Conservation (phyloP, 1,140 invertebrate species). For the Cecropterus lyciades region DNA sequence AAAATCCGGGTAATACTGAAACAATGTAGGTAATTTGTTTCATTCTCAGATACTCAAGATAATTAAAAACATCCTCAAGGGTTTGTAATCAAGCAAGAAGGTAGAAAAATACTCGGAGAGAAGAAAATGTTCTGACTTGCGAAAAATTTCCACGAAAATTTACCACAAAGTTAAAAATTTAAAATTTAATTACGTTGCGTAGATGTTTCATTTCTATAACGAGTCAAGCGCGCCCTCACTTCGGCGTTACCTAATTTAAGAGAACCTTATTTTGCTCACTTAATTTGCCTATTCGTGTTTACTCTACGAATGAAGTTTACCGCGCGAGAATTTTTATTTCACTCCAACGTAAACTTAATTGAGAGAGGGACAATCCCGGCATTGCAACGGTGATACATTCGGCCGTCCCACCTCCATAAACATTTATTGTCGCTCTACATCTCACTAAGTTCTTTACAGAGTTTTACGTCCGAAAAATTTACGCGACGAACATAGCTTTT, state of each 20-base stretch:
- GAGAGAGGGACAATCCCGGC: slow-evolving; percentile 51
- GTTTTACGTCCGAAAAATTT: slow-evolving; percentile 84
- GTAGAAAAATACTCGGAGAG: not conserved
- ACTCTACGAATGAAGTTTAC: slow-evolving; percentile 64
- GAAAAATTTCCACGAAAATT: slow-evolving; percentile 34
- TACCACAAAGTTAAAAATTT: slow-evolving; percentile 58
- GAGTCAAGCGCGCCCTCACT: slow-evolving; percentile 58
- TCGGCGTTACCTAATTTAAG: slow-evolving; percentile 74
- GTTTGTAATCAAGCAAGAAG: slow-evolving; percentile 4
- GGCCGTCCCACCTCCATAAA: slow-evolving; percentile 65
- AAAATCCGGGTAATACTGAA: not conserved
- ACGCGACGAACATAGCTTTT: slow-evolving; percentile 72
- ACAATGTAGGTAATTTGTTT: not conserved
- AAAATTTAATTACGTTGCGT: slow-evolving; percentile 71
- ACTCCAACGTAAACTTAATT: slow-evolving; percentile 70
- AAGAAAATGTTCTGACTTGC: not conserved
- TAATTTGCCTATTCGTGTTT: slow-evolving; percentile 80
- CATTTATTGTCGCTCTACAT: slow-evolving; percentile 79
- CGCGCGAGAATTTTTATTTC: slow-evolving; percentile 71
- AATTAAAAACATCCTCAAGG: slow-evolving; percentile 11
- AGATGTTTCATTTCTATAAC: slow-evolving; percentile 53
- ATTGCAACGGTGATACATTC: slow-evolving; percentile 47
- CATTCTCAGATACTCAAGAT: slow-evolving; percentile 1
- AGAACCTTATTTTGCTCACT: slow-evolving; percentile 76
- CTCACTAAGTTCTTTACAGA: slow-evolving; percentile 80